Evolutionary conservation across 2,888 invertebrate genomes (phyloP).

Genomic region (Agrotis puta): DNA sequence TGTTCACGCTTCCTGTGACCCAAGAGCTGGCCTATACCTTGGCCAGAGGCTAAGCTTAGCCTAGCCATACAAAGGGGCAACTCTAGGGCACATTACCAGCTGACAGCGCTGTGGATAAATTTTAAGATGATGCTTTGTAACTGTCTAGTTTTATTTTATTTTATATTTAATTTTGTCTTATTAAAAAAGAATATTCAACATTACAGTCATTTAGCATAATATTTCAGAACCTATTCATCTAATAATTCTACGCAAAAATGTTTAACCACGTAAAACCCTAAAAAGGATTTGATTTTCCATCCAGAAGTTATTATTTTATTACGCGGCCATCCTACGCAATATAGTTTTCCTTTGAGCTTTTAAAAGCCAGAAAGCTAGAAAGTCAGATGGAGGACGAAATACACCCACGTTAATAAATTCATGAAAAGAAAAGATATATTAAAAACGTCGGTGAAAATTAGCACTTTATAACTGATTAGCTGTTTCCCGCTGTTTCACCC

Average conservation of each 20-base stretch:
- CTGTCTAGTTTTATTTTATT: no score
- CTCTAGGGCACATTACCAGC: no score
- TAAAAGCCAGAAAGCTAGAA: neutral
- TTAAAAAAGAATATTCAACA: conserved; percentile 4
- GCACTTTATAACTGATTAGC: neutral
- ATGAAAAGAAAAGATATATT: neutral
- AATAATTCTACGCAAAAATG: neutral
- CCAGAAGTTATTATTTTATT: conserved; percentile 3
- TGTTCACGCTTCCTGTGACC: no score
- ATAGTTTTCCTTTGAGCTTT: neutral
- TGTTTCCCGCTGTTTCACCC: no score
- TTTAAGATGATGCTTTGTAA: no score
- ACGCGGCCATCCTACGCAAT: neutral
- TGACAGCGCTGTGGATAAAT: no score
- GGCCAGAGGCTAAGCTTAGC: no score
- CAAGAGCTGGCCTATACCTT: no score
- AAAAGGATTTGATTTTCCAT: neutral
- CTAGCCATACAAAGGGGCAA: no score
- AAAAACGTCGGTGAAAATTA: neutral
- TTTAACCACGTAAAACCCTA: neutral
- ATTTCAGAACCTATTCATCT: neutral
- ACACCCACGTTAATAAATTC: neutral
- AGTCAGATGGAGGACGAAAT: neutral
- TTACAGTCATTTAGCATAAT: neutral
- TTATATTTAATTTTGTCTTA: no score